Evolutionary conservation across 2,797 vertebrate species (phyloP), one percentile per base, ranked within the genome.

Genomic region (Sebastes ruberrimus): DNA sequence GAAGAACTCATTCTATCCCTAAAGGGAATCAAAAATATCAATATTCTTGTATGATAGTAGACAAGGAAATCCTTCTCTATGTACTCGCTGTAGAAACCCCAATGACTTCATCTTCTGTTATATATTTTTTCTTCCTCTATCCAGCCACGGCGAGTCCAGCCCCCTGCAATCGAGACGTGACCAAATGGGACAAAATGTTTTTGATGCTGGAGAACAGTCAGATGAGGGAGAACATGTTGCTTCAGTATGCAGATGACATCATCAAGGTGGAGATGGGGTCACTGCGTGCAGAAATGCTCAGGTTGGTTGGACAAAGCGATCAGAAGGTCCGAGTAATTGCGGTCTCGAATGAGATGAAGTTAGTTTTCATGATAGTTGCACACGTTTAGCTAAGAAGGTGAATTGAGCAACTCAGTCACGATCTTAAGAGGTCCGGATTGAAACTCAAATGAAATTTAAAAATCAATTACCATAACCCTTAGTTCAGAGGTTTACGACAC

Each of bases 181-280:
- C 92, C 6, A 96, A 96, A 81, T 99, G 98, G 98, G 98, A 99
- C 95, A 99, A 99, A 89, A 94, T 99, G 63, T 99, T 99, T 93
- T 96, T 95, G 63, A 98, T 99, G 98, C 92, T 99, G 76, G 99
- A 99, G 95, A 97, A 99, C 95, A 98, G 97, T 0, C 98, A 99
- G 93, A 99, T 99, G 99, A 96, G 97, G 80, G 97, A 99, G 94
- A 97, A 96, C 93, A 98, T 98, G 96, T 92, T 99, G 92, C 96
- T 99, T 86, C 97, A 99, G 89, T 95, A 96, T 1, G 76, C 96
- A 0, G 96, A 98, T 0, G 96, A 97, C 73, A 88, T 97, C 7
- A 92, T 97, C 71, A 96, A 95, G 72, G 92, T 94, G 74, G 97
- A 99, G 88, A 92, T 98, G 92, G 96, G 94, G 77, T 89, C 90